Conservation (phyloP, 2,888 invertebrate genomes). For the Drosophila picticornis region DNA sequence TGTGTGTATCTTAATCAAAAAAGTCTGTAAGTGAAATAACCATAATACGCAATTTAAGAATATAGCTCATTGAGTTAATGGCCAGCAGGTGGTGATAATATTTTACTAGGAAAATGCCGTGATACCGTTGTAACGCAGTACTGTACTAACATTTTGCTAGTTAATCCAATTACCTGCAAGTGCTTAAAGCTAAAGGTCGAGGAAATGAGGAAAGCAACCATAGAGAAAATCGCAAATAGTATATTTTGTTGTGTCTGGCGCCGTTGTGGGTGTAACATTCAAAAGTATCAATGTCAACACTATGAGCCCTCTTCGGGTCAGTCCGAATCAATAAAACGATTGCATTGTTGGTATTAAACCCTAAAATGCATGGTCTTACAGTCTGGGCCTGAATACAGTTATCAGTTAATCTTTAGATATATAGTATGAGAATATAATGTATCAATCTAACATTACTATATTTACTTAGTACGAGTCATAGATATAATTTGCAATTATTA, state of each 20-base stretch:
- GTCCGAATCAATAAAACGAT: slow-evolving; percentile 46
- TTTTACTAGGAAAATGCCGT: slow-evolving; percentile 41
- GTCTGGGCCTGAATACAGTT: not conserved
- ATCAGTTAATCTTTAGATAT: not conserved
- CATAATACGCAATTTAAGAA: slow-evolving; percentile 45
- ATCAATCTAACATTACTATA: not conserved
- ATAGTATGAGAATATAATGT: not conserved
- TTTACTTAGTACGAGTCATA: not conserved
- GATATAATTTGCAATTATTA: slow-evolving; percentile 7
- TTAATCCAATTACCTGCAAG: slow-evolving; percentile 68
- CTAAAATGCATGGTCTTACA: not conserved
- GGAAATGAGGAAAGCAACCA: slow-evolving; percentile 40
- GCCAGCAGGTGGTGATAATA: slow-evolving; percentile 65
- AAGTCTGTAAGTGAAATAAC: slow-evolving; percentile 71
- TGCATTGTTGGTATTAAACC: slow-evolving; percentile 7
- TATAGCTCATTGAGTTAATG: slow-evolving; percentile 70
- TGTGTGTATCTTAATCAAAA: slow-evolving; percentile 83
- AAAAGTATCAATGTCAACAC: slow-evolving; percentile 67
- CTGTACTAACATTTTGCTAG: slow-evolving; percentile 50
- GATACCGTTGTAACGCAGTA: slow-evolving; percentile 34
- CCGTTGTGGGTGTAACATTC: slow-evolving; percentile 60
- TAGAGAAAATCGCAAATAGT: slow-evolving; percentile 36
- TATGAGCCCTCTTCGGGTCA: slow-evolving; percentile 11
- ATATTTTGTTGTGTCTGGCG: slow-evolving; percentile 52
- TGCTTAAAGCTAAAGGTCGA: slow-evolving; percentile 63